phyloP scores from a whole-genome alignment of 1,140 invertebrate species.

The Saccostrea glomerata region DNA sequence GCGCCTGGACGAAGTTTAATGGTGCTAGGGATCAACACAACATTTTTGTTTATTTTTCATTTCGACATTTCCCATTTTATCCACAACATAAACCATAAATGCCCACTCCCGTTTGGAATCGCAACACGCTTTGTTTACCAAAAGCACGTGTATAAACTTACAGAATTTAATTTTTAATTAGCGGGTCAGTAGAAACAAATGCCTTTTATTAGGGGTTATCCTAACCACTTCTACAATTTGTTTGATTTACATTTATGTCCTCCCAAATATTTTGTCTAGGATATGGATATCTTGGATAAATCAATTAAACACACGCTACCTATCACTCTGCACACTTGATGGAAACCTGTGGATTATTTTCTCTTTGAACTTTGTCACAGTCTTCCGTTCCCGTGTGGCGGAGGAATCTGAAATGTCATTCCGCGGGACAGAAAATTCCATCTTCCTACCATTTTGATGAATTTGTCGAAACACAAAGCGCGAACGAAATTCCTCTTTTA shows the following conservation, averaged over 20 bases:
- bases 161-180: slow-evolving; percentile 4
- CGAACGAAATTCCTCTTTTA: background rate
- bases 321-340: background rate
- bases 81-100: slow-evolving; percentile 12
- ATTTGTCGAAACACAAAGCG: background rate
- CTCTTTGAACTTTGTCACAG: slow-evolving; percentile 19
- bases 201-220: background rate
- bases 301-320: background rate
- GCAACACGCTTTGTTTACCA: background rate
- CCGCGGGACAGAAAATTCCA: background rate
- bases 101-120: background rate
- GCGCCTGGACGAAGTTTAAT: background rate
- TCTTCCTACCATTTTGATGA: background rate
- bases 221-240: background rate
- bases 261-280: slow-evolving; percentile 9
- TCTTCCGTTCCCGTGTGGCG: background rate
- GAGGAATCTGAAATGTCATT: slow-evolving; percentile 21
- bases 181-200: background rate
- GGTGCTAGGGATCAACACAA: background rate
- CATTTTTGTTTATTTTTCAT: slow-evolving; percentile 30
- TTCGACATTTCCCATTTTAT: slow-evolving; percentile 34
- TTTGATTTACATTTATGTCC: slow-evolving; percentile 12
- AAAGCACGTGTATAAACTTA: slow-evolving; percentile 18
- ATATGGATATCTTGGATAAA: slow-evolving; percentile 29
- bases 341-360: background rate